Evolutionary conservation across 1,140 invertebrate species (phyloP).

Genomic region (Drosophila lacertosa): DNA sequence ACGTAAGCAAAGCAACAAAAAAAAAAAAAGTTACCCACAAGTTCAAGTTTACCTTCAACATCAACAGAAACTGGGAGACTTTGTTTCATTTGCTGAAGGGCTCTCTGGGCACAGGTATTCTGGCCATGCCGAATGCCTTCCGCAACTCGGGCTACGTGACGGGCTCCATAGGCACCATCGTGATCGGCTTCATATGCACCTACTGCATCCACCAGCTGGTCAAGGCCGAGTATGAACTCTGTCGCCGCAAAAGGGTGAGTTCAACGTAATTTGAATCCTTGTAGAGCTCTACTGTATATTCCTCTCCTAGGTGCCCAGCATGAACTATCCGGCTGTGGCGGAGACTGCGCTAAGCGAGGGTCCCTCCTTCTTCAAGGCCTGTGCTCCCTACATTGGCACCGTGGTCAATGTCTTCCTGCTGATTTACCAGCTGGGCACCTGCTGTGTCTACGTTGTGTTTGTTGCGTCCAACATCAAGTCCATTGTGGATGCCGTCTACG

Average conservation of each 20-base stretch:
- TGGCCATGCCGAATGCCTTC: constrained; percentile 95
- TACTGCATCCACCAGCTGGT: constrained; percentile 92
- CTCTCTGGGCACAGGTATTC: constrained; percentile 94
- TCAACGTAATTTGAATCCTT: not conserved
- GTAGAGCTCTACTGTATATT: not conserved
- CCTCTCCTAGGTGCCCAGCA: constrained; percentile 85
- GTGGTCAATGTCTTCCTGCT: constrained; percentile 89
- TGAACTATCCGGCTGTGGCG: constrained; percentile 89
- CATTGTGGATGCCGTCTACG: constrained; percentile 85
- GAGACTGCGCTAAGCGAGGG: constrained; percentile 89
- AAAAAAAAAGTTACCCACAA: not conserved
- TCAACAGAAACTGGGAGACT: constrained; percentile 89
- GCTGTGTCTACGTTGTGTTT: constrained; percentile 95
- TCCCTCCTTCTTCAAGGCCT: constrained; percentile 86
- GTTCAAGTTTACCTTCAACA: constrained; percentile 26
- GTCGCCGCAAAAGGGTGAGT: constrained; percentile 85
- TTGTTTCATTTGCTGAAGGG: constrained; percentile 93
- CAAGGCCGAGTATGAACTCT: constrained; percentile 88
- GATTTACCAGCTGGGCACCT: constrained; percentile 94
- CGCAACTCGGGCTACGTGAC: constrained; percentile 90
- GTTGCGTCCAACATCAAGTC: constrained; percentile 89
- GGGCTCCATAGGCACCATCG: constrained; percentile 88
- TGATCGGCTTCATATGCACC: constrained; percentile 90
- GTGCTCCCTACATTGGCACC: constrained; percentile 87
- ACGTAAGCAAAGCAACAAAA: constrained; percentile 85